phyloP scores from a whole-genome alignment of 2,113 vertebrate species.

The Aix galericulata region DNA sequence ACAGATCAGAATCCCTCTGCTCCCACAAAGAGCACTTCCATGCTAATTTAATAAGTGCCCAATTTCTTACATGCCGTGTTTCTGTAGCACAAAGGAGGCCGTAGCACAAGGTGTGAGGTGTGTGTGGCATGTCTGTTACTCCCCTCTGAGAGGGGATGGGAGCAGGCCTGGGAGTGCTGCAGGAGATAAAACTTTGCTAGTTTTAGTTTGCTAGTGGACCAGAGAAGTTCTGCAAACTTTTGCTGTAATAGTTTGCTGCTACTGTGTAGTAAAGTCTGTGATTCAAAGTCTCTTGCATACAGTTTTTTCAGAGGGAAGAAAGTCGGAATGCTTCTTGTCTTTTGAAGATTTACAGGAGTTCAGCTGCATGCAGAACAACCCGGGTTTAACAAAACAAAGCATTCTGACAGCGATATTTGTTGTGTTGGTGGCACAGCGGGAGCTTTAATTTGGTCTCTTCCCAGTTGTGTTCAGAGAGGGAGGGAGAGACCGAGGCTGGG shows the following conservation, averaged over 20 bases:
- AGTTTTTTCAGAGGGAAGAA: background rate
- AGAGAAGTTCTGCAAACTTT: background rate
- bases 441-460: background rate
- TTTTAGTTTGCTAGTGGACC: no score
- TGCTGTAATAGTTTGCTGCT: background rate
- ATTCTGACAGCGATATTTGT: background rate
- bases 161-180: background rate
- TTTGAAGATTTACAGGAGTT: background rate
- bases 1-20: background rate
- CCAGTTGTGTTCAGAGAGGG: background rate
- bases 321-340: background rate
- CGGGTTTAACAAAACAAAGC: fast-evolving
- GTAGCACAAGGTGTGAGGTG: background rate
- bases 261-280: background rate
- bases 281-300: background rate
- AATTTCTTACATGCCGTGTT: fast-evolving
- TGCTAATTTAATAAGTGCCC: background rate
- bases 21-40: background rate
- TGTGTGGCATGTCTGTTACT: background rate
- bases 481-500: background rate
- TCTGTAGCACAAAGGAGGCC: background rate
- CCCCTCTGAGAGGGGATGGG: background rate
- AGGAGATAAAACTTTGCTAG: background rate
- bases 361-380: background rate
- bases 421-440: background rate